phyloP scores from a whole-genome alignment of 2,113 vertebrate species.

The Chamaea fasciata region DNA sequence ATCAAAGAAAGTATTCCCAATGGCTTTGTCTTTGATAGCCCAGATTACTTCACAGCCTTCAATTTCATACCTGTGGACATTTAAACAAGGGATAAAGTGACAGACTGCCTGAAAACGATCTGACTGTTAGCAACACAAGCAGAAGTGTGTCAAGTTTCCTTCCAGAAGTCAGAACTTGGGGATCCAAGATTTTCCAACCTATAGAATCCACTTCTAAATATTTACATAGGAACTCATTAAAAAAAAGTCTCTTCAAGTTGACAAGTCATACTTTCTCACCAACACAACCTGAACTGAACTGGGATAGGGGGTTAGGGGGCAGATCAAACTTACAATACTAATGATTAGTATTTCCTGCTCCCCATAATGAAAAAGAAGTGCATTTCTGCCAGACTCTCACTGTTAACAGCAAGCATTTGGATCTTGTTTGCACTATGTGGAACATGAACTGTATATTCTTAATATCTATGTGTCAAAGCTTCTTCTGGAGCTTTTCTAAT shows the following conservation, averaged over 20 bases:
- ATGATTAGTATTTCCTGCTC: background rate
- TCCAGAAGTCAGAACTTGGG: background rate
- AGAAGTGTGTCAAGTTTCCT: background rate
- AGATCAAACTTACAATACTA: background rate
- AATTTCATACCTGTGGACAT: conserved; percentile 79
- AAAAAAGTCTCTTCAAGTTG: background rate
- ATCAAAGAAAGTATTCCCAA: conserved; percentile 96
- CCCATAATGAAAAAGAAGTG: background rate
- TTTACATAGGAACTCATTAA: background rate
- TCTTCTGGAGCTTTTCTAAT: background rate
- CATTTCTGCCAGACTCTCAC: background rate
- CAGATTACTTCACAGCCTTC: conserved; percentile 93
- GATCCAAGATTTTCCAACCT: background rate
- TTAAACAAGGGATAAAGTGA: background rate
- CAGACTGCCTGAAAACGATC: background rate
- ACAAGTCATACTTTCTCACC: background rate
- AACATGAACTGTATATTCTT: background rate
- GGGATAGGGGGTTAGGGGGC: no score
- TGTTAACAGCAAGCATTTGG: background rate
- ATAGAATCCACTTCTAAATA: background rate
- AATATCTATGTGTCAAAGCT: background rate
- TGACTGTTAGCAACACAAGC: background rate
- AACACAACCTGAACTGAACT: background rate
- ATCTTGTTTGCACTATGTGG: background rate
- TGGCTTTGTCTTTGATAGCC: conserved; percentile 94